Evolutionary conservation across 2,797 vertebrate genomes (phyloP).

Genomic region (Catostomus latipinnis): DNA sequence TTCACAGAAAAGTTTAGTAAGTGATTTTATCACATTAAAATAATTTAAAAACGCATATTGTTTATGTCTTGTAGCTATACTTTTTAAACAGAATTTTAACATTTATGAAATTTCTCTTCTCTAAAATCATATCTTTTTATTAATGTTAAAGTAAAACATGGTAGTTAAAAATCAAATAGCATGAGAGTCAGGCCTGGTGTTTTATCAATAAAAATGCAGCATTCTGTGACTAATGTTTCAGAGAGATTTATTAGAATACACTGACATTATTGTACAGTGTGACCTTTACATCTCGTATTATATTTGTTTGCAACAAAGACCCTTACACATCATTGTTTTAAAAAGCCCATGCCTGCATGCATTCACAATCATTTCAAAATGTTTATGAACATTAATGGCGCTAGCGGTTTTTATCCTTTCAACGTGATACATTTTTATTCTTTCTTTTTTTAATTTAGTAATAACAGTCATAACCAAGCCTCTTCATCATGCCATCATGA

Average conservation of each 20-base stretch:
- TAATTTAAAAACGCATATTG: too few species aligned
- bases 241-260: background rate
- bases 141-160: background rate
- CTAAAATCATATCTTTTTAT: too few species aligned
- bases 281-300: background rate
- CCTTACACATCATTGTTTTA: conserved; percentile 20
- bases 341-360: conserved; percentile 23
- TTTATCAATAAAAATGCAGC: background rate
- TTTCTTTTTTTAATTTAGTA: conserved; percentile 55
- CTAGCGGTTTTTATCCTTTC: conserved; percentile 37
- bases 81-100: too few species aligned
- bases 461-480: conserved; percentile 57
- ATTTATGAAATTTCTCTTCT: too few species aligned
- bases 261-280: background rate
- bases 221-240: background rate
- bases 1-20: too few species aligned
- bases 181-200: background rate
- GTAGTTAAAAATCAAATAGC: background rate
- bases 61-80: too few species aligned
- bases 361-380: conserved; percentile 46
- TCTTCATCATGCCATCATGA: conserved; percentile 52
- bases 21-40: too few species aligned
- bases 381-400: conserved; percentile 51
- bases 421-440: conserved; percentile 56
- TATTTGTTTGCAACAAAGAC: conserved; percentile 23